phyloP scores from a whole-genome alignment of 2,797 vertebrate genomes.

The Gobio occitaniae region DNA sequence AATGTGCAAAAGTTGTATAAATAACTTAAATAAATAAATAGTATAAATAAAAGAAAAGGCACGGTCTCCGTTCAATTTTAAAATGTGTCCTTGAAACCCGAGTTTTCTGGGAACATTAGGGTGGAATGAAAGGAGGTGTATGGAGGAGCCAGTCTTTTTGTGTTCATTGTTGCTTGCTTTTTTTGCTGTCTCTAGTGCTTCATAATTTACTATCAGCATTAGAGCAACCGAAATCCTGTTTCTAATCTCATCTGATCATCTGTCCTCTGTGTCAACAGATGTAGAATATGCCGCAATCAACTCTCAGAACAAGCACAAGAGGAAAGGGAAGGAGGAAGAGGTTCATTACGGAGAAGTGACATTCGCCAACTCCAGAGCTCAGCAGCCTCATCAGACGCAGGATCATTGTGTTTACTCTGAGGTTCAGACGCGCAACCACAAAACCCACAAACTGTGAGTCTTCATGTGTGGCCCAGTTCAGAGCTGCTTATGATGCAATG shows the following conservation, averaged over 20 bases:
- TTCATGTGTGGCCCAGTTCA: too few species aligned
- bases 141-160: too few species aligned
- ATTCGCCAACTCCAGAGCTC: background rate
- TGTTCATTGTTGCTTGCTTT: too few species aligned
- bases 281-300: rapidly evolving
- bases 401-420: background rate
- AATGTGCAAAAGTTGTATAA: too few species aligned
- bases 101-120: too few species aligned
- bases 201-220: background rate
- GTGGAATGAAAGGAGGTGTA: too few species aligned
- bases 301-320: background rate
- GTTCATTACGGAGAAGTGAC: background rate
- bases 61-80: too few species aligned
- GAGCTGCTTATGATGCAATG: background rate
- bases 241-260: background rate
- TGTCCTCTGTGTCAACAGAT: background rate
- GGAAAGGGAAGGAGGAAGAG: background rate
- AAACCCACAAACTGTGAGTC: background rate
- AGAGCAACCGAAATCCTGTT: background rate
- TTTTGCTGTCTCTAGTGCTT: background rate
- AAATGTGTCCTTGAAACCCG: too few species aligned
- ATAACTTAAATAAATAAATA: background rate
- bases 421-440: background rate
- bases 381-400: background rate
- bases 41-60: too few species aligned